A percentile compares a stretch with the other conserved stretches of the same genome.
phyloP scores from a whole-genome alignment of 2,797 vertebrate genomes.

The Enteromius treurensis region DNA sequence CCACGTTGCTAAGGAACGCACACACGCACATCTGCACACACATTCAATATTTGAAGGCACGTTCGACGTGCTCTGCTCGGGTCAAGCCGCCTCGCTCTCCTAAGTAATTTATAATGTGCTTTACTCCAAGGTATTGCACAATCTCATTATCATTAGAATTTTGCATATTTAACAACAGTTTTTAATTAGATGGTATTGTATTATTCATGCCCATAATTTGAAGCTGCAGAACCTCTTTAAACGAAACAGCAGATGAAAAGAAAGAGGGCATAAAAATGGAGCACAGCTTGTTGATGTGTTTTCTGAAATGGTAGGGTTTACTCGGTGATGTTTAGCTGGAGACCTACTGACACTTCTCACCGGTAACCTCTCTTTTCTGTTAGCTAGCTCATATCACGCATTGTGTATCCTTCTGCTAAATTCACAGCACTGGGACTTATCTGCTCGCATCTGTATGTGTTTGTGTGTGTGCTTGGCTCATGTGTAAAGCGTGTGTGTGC shows the following conservation, averaged over 20 bases:
- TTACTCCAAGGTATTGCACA: slow-evolving; percentile 97
- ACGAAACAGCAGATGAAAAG: slow-evolving; percentile 72
- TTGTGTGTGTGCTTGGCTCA: slow-evolving; percentile 83
- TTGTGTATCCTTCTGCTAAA: slow-evolving; percentile 98
- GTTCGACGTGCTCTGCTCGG: slow-evolving; percentile 85
- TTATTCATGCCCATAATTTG: slow-evolving; percentile 99
- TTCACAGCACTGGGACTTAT: slow-evolving; percentile 94
- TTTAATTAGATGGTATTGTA: slow-evolving; percentile 99
- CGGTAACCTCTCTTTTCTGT: slow-evolving; percentile 97
- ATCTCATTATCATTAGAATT: slow-evolving; percentile 99
- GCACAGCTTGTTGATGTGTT: slow-evolving; percentile 61
- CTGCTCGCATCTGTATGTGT: slow-evolving; percentile 71
- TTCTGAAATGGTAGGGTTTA: slow-evolving; percentile 80
- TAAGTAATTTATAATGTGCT: slow-evolving; percentile 98
- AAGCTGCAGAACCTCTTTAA: slow-evolving; percentile 72
- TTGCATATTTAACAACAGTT: slow-evolving; percentile 99
- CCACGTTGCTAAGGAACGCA: slow-evolving; percentile 42
- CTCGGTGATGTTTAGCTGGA: slow-evolving; percentile 82
- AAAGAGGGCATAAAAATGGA: slow-evolving; percentile 70
- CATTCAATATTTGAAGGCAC: slow-evolving; percentile 74
- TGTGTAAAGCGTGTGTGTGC: slow-evolving; percentile 92
- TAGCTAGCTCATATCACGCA: slow-evolving; percentile 98
- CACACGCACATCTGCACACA: slow-evolving; percentile 50
- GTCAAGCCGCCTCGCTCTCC: slow-evolving; percentile 91
- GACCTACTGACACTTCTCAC: slow-evolving; percentile 78